Percentiles rank a stretch among this genome's conserved stretches.
Conservation (phyloP, 2,888 invertebrate genomes). For the Acleris sparsana region DNA sequence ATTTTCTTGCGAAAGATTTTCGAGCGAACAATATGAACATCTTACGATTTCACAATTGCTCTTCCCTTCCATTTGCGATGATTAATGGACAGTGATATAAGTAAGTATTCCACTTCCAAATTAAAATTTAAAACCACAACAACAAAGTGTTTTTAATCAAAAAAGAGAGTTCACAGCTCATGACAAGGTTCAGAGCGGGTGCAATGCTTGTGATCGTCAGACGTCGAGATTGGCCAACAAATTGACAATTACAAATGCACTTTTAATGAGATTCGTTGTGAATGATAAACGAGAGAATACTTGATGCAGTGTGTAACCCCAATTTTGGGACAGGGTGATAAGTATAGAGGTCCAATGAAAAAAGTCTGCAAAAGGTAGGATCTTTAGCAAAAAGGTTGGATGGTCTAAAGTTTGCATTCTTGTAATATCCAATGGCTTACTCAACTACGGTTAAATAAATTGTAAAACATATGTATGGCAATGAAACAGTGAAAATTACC, state of each 20-base stretch:
- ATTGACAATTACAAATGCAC: conserved; percentile 78
- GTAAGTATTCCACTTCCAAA: conserved; percentile 64
- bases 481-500: too few species aligned
- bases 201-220: neutral
- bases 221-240: conserved; percentile 49
- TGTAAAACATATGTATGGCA: too few species aligned
- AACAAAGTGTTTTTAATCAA: neutral
- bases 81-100: conserved; percentile 72
- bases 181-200: conserved; percentile 3
- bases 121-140: conserved; percentile 51
- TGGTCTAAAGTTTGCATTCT: too few species aligned
- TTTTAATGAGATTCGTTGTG: conserved; percentile 76
- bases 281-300: conserved; percentile 67
- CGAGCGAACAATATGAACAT: conserved; percentile 5
- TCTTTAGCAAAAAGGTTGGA: neutral
- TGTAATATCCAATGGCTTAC: neutral
- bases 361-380: too few species aligned
- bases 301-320: conserved; percentile 20
- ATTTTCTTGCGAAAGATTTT: neutral
- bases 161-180: neutral
- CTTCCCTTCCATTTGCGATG: conserved; percentile 45
- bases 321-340: conserved; percentile 10
- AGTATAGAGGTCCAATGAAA: neutral
- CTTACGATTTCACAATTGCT: conserved; percentile 12
- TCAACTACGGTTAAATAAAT: too few species aligned